Conservation (phyloP, 2,888 invertebrate species). For the Diachrysia chrysitis region DNA sequence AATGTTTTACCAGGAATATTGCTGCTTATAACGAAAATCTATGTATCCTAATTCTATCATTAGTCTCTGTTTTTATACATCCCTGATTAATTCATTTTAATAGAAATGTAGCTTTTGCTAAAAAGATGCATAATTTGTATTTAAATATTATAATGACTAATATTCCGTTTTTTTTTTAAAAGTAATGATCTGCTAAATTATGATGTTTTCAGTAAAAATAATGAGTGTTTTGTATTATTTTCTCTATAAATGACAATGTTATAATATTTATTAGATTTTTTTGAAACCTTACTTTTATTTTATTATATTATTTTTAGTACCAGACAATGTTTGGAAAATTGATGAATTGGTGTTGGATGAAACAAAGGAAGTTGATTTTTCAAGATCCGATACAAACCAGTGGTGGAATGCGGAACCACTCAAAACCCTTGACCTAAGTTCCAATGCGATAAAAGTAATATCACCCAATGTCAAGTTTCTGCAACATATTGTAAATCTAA, state of each 20-base stretch:
- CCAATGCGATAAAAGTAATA: slow-evolving; percentile 91
- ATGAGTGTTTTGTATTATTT: too few relatives aligned
- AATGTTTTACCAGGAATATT: slow-evolving; percentile 20
- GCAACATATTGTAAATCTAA: slow-evolving; percentile 91
- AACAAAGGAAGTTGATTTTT: slow-evolving; percentile 90
- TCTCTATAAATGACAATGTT: not conserved
- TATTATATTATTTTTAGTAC: slow-evolving; percentile 87
- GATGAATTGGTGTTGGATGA: slow-evolving; percentile 91
- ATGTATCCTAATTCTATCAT: too few relatives aligned
- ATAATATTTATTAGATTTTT: not conserved
- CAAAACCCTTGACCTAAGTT: slow-evolving; percentile 93
- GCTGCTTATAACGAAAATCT: not conserved
- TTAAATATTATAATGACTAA: too few relatives aligned
- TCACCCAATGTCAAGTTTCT: slow-evolving; percentile 91
- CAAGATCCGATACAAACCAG: slow-evolving; percentile 87
- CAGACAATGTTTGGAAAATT: slow-evolving; percentile 92
- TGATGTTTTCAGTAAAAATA: too few relatives aligned
- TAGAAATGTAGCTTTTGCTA: too few relatives aligned
- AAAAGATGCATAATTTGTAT: too few relatives aligned
- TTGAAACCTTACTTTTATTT: not conserved
- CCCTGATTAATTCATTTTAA: too few relatives aligned
- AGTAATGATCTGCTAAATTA: too few relatives aligned
- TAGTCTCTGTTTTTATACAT: too few relatives aligned
- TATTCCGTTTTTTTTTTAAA: too few relatives aligned
- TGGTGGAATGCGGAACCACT: slow-evolving; percentile 97